Conservation (phyloP, 2,113 vertebrate genomes). For the Sterna hirundo region DNA sequence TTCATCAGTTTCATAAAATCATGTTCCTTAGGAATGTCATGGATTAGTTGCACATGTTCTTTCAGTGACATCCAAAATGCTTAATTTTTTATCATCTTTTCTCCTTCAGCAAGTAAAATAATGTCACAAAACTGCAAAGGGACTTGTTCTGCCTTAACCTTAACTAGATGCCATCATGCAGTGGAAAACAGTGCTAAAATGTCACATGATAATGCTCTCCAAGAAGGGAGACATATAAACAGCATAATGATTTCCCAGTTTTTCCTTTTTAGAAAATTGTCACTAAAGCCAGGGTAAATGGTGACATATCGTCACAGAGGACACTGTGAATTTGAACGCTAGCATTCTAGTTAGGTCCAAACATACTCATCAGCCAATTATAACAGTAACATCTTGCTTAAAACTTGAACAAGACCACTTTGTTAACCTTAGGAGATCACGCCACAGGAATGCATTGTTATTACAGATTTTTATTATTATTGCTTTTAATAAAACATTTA, state of each 20-base stretch:
- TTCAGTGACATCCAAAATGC: constrained; percentile 76
- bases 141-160: constrained; percentile 82
- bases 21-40: constrained; percentile 84
- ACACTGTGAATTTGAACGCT: constrained; percentile 86
- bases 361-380: constrained; percentile 91
- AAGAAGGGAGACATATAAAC: constrained; percentile 86
- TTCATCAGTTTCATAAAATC: constrained; percentile 80
- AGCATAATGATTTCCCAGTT: constrained; percentile 96
- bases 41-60: constrained; percentile 84
- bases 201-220: constrained; percentile 76
- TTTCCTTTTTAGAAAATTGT: constrained; percentile 82
- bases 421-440: constrained; percentile 75
- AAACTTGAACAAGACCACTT: constrained; percentile 72
- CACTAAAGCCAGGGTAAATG: constrained; percentile 62
- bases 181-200: constrained; percentile 88
- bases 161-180: constrained; percentile 86
- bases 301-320: constrained; percentile 87
- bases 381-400: constrained; percentile 75
- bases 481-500: background rate
- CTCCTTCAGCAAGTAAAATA: constrained; percentile 77
- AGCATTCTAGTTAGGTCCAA: constrained; percentile 85
- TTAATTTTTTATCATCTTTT: constrained; percentile 87
- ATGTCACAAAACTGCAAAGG: constrained; percentile 82
- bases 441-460: constrained; percentile 17
- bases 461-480: background rate